Evolutionary conservation across 2,113 vertebrate genomes (phyloP).

Genomic region (Collichthys lucidus): DNA sequence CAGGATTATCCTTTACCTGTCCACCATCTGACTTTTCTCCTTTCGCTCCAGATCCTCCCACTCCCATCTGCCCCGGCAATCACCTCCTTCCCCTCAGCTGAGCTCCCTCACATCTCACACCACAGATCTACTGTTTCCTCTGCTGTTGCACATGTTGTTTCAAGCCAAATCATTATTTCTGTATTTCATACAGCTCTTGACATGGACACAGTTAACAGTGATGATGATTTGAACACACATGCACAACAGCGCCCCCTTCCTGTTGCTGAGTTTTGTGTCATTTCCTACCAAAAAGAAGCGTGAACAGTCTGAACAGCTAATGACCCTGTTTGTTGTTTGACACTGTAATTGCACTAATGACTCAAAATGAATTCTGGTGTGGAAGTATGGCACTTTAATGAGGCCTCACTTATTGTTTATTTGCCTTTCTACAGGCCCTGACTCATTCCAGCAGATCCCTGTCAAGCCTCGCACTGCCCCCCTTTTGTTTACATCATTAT

Average conservation of each 20-base stretch:
- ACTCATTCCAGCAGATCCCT: not conserved
- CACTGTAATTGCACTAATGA: not conserved
- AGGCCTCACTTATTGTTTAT: not conserved
- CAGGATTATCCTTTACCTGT: not conserved
- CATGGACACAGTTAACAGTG: not conserved
- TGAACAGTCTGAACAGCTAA: too few relatives aligned
- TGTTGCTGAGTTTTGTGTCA: too few relatives aligned
- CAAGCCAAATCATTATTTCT: not conserved
- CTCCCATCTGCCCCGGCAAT: not conserved
- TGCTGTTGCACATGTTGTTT: not conserved
- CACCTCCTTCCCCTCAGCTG: too few relatives aligned
- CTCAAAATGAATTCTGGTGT: not conserved
- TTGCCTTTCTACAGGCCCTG: not conserved
- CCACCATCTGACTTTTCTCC: not conserved
- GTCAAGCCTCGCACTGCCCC: not conserved
- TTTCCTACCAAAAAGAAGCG: not conserved
- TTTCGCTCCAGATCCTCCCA: not conserved
- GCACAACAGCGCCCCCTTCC: not conserved
- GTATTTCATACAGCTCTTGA: too few relatives aligned
- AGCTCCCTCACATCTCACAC: too few relatives aligned
- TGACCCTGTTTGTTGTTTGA: not conserved
- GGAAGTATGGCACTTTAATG: not conserved
- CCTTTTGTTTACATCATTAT: constrained; percentile 2
- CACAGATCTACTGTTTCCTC: not conserved
- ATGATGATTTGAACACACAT: not conserved